Base-by-base conservation (phyloP, 2,113 vertebrate genomes). In the Haliaeetus leucogaster region DNA sequence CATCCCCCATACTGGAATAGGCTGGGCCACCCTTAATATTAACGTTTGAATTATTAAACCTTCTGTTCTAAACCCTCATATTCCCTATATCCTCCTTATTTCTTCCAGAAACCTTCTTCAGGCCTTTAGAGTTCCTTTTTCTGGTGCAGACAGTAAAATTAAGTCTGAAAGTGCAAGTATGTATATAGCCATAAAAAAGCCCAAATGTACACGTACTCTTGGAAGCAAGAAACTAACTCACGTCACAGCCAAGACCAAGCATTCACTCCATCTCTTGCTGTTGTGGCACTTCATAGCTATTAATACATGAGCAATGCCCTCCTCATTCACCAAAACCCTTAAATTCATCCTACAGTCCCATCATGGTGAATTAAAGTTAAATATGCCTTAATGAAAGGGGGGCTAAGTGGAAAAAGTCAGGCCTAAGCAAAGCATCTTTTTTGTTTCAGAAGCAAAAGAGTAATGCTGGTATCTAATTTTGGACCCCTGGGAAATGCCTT, bases 361-460 rank as follows among this genome's bases (percentile, higher is more conserved):
- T 77, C 55, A 9, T 40, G 59, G 32, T 29, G 56, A 89, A 92
- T 77, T 76, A 26, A 88, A 93, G 40, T 73, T 74, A 85, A 97
- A 73, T 42, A 58, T 10, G 77, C 58, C 71, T 87, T 95, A 94
- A 94, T 91, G 83, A 95, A 86, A 82, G 94, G 11, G 36, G 50
- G 77, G 10, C 43, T 80, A 36, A 91, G 42, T 87, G 70, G 56
- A 53, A 93, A 86, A 93, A 94, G 13, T 62, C 9, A 59, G 59
- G 59, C 76, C 38, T 65, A 45, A 90, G 89, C 77, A 94, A 89
- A 95, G 50, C 36, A 42, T 91, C 30, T 74, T 71, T 67, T 84
- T 86, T 78, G 65, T 89, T 89, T 82, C 71, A 13, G 29, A 78
- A 83, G 77, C 34, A 56, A 91, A 72, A 91, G 79, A 79, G 73